A percentile compares a stretch with the other conserved stretches of the same genome.
Conservation (phyloP, 2,797 vertebrate species). For the Sardinella longiceps region DNA sequence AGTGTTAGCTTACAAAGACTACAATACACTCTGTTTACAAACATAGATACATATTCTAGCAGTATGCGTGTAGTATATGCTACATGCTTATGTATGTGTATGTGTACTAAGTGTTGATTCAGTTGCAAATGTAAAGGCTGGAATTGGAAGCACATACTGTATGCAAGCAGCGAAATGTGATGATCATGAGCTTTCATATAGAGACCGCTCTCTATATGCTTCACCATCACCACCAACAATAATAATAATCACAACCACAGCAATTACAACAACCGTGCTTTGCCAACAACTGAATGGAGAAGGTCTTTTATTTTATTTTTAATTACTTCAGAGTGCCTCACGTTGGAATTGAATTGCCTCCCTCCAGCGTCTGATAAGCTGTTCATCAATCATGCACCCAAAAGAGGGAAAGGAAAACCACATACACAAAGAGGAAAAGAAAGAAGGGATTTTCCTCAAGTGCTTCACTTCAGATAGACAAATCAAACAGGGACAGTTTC, state of each 20-base stretch:
- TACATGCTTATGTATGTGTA: neutral
- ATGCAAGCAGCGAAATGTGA: neutral
- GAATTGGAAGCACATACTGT: neutral
- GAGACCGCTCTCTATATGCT: neutral
- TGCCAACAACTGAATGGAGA: neutral
- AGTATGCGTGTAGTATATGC: too few species aligned
- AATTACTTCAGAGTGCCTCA: neutral
- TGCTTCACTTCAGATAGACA: slow-evolving; percentile 51
- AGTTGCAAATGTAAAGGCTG: neutral
- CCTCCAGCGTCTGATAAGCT: too few species aligned
- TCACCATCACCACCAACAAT: neutral
- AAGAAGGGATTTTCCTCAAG: slow-evolving; percentile 26
- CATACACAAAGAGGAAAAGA: neutral
- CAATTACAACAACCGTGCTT: neutral
- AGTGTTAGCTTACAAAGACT: too few species aligned
- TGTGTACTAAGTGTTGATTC: neutral
- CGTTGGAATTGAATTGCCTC: neutral
- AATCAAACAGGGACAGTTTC: slow-evolving; percentile 54
- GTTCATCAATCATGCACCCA: neutral
- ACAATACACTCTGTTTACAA: neutral
- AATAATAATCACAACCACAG: too few species aligned
- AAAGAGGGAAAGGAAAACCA: neutral
- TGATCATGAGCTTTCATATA: neutral
- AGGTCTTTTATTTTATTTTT: neutral
- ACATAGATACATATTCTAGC: neutral